phyloP scores from a whole-genome alignment of 2,797 vertebrate species.

The Chaunax sp. region DNA sequence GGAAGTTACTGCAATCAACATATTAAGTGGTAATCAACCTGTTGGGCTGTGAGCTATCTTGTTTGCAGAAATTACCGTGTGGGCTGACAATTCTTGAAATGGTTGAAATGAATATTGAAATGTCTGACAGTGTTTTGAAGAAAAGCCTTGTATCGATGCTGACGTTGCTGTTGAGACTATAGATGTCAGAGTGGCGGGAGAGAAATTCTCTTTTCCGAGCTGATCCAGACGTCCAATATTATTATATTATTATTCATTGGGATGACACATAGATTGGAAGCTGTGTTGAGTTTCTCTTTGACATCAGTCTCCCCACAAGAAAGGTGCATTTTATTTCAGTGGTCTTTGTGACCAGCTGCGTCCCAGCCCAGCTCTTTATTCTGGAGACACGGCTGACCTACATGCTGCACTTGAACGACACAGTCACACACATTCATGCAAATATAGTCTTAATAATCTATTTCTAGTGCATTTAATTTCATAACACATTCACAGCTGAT shows the following conservation, averaged over 20 bases:
- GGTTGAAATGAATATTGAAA: too few relatives aligned
- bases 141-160: neutral
- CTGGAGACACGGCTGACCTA: constrained; percentile 41
- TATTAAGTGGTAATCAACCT: constrained; percentile 12
- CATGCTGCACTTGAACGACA: constrained; percentile 31
- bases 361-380: constrained; percentile 37
- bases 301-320: constrained; percentile 30
- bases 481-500: neutral
- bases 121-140: neutral
- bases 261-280: constrained; percentile 9
- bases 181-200: neutral
- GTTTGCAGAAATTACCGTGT: constrained; percentile 19
- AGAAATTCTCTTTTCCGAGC: too few relatives aligned
- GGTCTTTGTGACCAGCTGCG: constrained; percentile 50
- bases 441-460: too few relatives aligned
- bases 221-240: constrained; percentile 2
- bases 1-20: constrained; percentile 10
- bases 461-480: too few relatives aligned
- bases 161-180: neutral
- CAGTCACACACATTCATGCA: too few relatives aligned
- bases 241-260: constrained; percentile 24
- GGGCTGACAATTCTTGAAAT: constrained; percentile 6
- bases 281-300: constrained; percentile 26
- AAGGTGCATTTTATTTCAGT: constrained; percentile 23
- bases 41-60: neutral